Evolutionary conservation across 2,888 invertebrate genomes (phyloP), one percentile per base, ranked within the genome.

Genomic region (Leptinotarsa haldemani): DNA sequence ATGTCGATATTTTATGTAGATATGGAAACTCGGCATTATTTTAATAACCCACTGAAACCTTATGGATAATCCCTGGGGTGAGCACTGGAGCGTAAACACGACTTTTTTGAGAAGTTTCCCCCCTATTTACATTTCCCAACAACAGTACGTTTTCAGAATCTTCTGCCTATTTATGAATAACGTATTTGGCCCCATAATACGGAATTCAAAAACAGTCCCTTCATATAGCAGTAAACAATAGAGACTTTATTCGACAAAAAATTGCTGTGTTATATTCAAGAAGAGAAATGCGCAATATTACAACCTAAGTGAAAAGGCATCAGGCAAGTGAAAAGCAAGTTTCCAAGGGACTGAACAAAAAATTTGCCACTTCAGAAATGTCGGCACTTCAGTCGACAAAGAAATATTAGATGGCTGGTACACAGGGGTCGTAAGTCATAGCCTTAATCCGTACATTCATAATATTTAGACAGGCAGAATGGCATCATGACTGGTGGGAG

Each of bases 331-430:
- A 74, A 71, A 73, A 76, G 74, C 71, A 74, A 76, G 76, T 78
- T 79, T 76, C 75, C 75, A 68, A 73, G 77, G 73, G 77, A 70
- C 68, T 53, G 70, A 76, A 61, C 56, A 82, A 82, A 80, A 79
- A 79, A 61, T 78, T 78, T 70, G 77, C 79, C 78, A 77, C 79
- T 80, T 78, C 78, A 77, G 81, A 78, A 74, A 78, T 79, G 80
- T 82, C 81, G 78, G 82, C 81, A 80, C 80, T 82, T 80, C 80
- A 74, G 74, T 71, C 77, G 77, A 80, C 78, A 75, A 74, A 77
- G 77, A 79, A 80, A 82, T 82, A 82, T 83, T 81, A 80, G 79
- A 80, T 79, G 77, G 79, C 82, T 83, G 82, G 80, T 78, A 77
- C 79, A 80, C 61, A 81, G 77, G 79, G 81, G 80, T 80, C 77